Evolutionary conservation across 1,140 invertebrate genomes (phyloP).

Genomic region (Oppia nitens): DNA sequence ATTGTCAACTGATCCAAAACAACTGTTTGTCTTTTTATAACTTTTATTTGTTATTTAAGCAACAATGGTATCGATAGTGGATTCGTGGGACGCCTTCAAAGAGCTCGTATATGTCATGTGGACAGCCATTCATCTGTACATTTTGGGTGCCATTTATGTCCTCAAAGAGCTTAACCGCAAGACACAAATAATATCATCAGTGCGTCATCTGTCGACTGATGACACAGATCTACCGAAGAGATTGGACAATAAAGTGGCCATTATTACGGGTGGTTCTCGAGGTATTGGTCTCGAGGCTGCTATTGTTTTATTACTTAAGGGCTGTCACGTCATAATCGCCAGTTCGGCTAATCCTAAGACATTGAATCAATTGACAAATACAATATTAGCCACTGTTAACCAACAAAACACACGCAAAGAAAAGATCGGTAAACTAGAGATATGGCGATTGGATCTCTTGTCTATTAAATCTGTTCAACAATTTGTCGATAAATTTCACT

Average conservation of each 20-base stretch:
- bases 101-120: constrained; percentile 8
- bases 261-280: constrained; percentile 55
- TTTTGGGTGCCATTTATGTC: constrained; percentile 15
- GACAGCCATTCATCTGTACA: constrained; percentile 11
- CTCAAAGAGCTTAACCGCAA: constrained; percentile 13
- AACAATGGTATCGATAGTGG: too few species aligned
- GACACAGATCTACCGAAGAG: not conserved
- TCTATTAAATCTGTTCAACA: constrained; percentile 50
- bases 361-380: not conserved
- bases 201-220: constrained; percentile 1
- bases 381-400: not conserved
- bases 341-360: constrained; percentile 18
- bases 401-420: not conserved
- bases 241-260: not conserved
- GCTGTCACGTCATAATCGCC: constrained; percentile 72
- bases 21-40: too few species aligned
- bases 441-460: constrained; percentile 37
- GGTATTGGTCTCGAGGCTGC: constrained; percentile 70
- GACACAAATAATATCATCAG: not conserved
- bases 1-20: too few species aligned
- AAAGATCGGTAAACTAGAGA: constrained; percentile 20
- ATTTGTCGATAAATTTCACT: constrained; percentile 39
- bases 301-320: constrained; percentile 53
- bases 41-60: too few species aligned
- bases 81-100: not conserved